A percentile compares a stretch with the other conserved stretches of the same genome.
Evolutionary conservation across 2,797 vertebrate species (phyloP).

Genomic region (Trematomus bernacchii): DNA sequence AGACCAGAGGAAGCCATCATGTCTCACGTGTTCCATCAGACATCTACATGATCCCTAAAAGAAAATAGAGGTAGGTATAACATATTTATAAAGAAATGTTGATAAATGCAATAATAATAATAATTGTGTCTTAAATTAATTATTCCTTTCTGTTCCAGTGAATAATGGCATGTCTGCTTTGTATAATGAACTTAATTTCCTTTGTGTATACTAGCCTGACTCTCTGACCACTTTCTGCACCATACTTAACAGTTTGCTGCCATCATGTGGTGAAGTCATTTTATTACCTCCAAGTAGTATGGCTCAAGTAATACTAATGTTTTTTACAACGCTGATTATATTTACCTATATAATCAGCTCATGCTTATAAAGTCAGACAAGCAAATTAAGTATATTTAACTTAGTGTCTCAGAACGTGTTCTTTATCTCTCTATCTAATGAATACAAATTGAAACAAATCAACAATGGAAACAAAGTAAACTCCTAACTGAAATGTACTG

Average conservation of each 20-base stretch:
- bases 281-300: neutral
- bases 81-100: too few species aligned
- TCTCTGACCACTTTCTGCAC: conserved; percentile 10
- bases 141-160: neutral
- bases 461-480: too few species aligned
- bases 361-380: too few species aligned
- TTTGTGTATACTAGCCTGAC: conserved; percentile 19
- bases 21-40: conserved; percentile 43
- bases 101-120: neutral
- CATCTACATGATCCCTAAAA: conserved; percentile 15
- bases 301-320: neutral
- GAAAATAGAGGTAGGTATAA: neutral
- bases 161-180: conserved; percentile 38
- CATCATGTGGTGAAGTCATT: conserved; percentile 57
- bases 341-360: too few species aligned
- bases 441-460: too few species aligned
- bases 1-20: conserved; percentile 27
- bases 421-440: too few species aligned
- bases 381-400: too few species aligned
- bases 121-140: neutral
- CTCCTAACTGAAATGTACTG: too few species aligned
- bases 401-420: too few species aligned
- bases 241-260: conserved; percentile 58
- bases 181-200: conserved; percentile 36
- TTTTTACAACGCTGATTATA: too few species aligned